Percentiles rank a stretch among this genome's conserved stretches.
These are phyloP conservation scores for Gonioctena quinquepunctata DNA, from an alignment of 1,140 invertebrate species.

Conservation along the genomic window DNA sequence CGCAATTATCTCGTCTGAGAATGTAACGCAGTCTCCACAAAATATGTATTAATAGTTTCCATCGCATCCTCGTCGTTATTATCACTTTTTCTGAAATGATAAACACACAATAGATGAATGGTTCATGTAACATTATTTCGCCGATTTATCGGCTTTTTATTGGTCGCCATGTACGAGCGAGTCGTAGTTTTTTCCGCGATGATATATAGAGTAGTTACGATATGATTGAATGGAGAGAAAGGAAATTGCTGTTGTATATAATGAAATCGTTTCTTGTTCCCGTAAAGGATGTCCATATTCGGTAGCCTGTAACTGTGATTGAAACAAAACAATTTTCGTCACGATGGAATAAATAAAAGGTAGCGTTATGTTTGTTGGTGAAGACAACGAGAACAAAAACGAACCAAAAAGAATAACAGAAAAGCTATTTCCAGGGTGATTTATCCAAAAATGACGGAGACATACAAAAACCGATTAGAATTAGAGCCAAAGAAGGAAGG, in stretches of 20 bases:
- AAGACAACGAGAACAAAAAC: no score
- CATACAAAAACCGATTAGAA: no score
- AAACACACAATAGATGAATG: neutral
- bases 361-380: neutral
- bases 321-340: neutral
- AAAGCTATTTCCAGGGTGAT: no score
- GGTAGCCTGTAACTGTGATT: neutral
- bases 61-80: neutral
- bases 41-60: neutral
- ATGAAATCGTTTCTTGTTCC: neutral
- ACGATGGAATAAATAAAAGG: neutral
- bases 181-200: neutral
- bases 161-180: neutral
- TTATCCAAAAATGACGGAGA: no score
- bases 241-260: neutral
- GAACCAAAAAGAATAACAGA: no score
- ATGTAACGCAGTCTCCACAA: neutral
- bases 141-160: no score
- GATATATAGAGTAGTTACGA: neutral
- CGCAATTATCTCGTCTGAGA: conserved; percentile 10
- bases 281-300: neutral
- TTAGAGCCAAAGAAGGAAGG: no score
- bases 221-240: neutral
- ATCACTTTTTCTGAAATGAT: neutral
- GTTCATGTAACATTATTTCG: neutral